These are phyloP conservation scores for Panzeria rudis DNA, from an alignment of 2,888 invertebrate genomes.

Conservation along the genomic window DNA sequence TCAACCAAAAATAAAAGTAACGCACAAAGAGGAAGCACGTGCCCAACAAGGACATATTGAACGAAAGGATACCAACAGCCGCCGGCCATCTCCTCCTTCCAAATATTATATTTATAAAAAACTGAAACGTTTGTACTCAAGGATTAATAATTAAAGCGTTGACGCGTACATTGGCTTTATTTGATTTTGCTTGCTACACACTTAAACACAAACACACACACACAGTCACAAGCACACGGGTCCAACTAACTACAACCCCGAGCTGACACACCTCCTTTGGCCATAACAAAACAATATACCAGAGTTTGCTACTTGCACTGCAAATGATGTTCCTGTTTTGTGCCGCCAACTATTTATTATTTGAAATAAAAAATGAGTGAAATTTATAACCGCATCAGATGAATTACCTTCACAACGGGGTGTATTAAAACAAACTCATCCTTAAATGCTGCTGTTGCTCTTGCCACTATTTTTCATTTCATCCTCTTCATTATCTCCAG, in stretches of 20 bases:
- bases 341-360: constrained; percentile 50
- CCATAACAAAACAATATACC: constrained; percentile 54
- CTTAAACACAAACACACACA: constrained; percentile 76
- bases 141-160: constrained; percentile 72
- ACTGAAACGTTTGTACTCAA: constrained; percentile 50
- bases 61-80: constrained; percentile 57
- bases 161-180: constrained; percentile 75
- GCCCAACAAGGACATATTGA: constrained; percentile 70
- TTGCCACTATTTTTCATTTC: constrained; percentile 10
- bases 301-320: constrained; percentile 74
- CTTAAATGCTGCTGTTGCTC: constrained; percentile 32
- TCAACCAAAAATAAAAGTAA: constrained; percentile 3
- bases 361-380: constrained; percentile 67
- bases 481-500: constrained; percentile 55
- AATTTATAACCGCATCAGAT: constrained; percentile 82
- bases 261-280: constrained; percentile 70
- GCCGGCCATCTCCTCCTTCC: constrained; percentile 44
- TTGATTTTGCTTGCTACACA: constrained; percentile 77
- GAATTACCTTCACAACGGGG: constrained; percentile 80
- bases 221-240: background rate
- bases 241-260: constrained; percentile 22
- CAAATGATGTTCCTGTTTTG: constrained; percentile 81
- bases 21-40: constrained; percentile 66
- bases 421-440: constrained; percentile 70
- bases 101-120: constrained; percentile 43